These are phyloP conservation scores for Xerus inauris DNA, from an alignment of 2,113 vertebrate species.

Conservation along the genomic window DNA sequence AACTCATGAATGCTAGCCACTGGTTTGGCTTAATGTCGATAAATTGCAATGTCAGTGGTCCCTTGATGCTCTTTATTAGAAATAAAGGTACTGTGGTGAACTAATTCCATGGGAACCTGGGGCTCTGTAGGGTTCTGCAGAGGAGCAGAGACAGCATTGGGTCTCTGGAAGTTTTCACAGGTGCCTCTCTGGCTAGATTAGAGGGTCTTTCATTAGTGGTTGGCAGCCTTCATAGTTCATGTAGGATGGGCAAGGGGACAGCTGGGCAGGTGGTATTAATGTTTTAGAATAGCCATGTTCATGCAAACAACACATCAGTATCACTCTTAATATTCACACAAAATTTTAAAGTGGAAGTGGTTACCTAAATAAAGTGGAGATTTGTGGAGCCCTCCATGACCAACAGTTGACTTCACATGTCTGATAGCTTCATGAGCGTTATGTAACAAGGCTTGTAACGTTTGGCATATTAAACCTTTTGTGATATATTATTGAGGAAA, in stretches of 20 bases:
- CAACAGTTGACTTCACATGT: background rate
- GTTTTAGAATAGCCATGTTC: background rate
- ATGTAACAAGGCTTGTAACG: background rate
- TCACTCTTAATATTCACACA: background rate
- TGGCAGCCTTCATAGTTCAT: background rate
- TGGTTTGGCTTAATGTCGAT: background rate
- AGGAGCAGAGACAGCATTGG: rapidly evolving
- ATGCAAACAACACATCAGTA: background rate
- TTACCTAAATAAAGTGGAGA: background rate
- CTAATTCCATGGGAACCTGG: background rate
- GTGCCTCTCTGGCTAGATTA: background rate
- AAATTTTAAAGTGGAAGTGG: background rate
- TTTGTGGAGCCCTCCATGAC: background rate
- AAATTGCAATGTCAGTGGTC: background rate
- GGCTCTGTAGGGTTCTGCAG: background rate
- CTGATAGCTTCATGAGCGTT: background rate
- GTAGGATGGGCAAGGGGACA: background rate
- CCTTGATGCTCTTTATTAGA: background rate
- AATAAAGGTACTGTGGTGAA: background rate
- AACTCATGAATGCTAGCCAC: background rate
- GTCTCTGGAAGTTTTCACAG: background rate
- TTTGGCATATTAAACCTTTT: background rate
- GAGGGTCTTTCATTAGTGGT: background rate
- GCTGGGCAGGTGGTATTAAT: background rate
- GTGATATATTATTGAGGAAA: background rate